phyloP scores from a whole-genome alignment of 2,888 invertebrate genomes.

The Buathra laborator region DNA sequence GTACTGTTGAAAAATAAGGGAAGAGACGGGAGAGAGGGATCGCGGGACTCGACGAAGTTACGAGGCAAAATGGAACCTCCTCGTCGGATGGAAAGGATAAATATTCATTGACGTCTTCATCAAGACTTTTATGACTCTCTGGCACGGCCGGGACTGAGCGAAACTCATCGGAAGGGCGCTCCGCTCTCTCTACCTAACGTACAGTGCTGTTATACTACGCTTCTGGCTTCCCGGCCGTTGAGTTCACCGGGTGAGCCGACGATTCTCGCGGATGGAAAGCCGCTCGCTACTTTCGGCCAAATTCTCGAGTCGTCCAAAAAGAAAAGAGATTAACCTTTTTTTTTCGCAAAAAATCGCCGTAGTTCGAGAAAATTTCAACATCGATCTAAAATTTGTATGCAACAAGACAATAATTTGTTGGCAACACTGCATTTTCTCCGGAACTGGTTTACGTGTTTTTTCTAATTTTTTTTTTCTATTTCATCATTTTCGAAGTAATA shows the following conservation, averaged over 20 bases:
- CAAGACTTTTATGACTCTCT: slow-evolving; percentile 81
- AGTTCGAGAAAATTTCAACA: no score
- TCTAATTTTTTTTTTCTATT: no score
- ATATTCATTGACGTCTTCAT: slow-evolving; percentile 84
- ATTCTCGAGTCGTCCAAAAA: slow-evolving; percentile 14
- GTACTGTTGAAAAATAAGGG: slow-evolving; percentile 51
- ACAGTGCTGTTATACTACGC: slow-evolving; percentile 23
- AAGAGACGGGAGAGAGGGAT: slow-evolving; percentile 24
- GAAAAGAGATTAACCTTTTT: slow-evolving; percentile 19
- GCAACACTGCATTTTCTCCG: no score
- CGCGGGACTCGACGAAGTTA: slow-evolving; percentile 70
- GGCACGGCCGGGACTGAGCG: slow-evolving; percentile 50
- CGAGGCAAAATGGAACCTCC: slow-evolving; percentile 52
- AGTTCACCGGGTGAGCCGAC: slow-evolving; percentile 62
- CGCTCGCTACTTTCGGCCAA: not conserved
- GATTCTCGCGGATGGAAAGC: slow-evolving; percentile 31
- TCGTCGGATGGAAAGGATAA: slow-evolving; percentile 78
- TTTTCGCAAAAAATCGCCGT: not conserved
- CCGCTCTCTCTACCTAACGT: slow-evolving; percentile 19
- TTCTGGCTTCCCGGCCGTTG: slow-evolving; percentile 66
- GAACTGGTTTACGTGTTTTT: no score
- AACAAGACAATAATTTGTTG: no score
- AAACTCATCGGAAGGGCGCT: slow-evolving; percentile 37
- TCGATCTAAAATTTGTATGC: no score
- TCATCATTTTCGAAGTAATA: no score